Percentiles rank a stretch among this genome's conserved stretches.
phyloP scores from a whole-genome alignment of 2,888 invertebrate species.

The Byasa hedistus region DNA sequence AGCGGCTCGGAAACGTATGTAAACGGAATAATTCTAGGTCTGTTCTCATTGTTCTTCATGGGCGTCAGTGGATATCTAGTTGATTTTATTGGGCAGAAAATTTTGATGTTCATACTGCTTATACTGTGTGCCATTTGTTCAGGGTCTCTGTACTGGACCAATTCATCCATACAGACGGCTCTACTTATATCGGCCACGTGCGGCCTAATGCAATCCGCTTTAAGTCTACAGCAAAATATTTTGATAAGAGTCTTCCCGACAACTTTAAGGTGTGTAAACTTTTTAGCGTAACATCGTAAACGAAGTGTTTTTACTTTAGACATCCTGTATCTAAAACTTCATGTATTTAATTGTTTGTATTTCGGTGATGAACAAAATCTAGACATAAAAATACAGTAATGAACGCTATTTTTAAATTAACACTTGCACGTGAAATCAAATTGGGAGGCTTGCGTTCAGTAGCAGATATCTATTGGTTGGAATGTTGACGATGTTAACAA shows the following conservation, averaged over 20 bases:
- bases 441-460: no score
- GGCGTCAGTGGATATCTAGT: slow-evolving; percentile 43
- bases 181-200: slow-evolving; percentile 48
- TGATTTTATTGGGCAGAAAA: slow-evolving; percentile 45
- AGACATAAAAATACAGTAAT: no score
- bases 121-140: slow-evolving; percentile 44
- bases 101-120: slow-evolving; percentile 42
- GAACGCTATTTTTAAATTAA: no score
- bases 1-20: slow-evolving; percentile 52
- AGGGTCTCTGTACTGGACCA: slow-evolving; percentile 47
- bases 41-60: slow-evolving; percentile 44
- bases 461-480: no score
- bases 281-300: not conserved
- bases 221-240: slow-evolving; percentile 49
- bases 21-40: slow-evolving; percentile 49
- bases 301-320: no score
- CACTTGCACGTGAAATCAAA: no score
- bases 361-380: no score
- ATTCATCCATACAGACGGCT: slow-evolving; percentile 48
- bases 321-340: no score
- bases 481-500: no score
- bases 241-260: slow-evolving; percentile 55
- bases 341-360: no score
- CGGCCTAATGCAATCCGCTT: slow-evolving; percentile 48
- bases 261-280: slow-evolving; percentile 45